Evolutionary conservation across 37 sponge, comb jelly and placozoan genomes (phyloP), one percentile per base, ranked within the genome.

Genomic region (Aplysina aerophoba): DNA sequence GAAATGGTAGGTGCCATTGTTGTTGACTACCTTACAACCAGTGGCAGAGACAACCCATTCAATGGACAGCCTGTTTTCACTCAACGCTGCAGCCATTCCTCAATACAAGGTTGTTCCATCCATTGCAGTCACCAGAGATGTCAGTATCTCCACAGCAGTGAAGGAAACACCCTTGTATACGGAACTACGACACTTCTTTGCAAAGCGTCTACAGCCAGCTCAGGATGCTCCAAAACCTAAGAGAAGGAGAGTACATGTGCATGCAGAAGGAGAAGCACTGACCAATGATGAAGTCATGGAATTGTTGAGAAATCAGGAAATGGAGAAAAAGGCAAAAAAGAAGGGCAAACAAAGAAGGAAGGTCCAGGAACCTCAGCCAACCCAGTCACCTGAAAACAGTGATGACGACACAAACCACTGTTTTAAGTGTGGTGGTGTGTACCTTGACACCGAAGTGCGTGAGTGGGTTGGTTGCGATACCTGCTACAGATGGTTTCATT

Each of bases 1-100:
- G n/a, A n/a, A n/a, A n/a, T n/a, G n/a, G n/a, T n/a, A n/a, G n/a
- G n/a, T n/a, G n/a, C n/a, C n/a, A n/a, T n/a, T n/a, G n/a, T n/a
- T n/a, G n/a, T n/a, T n/a, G n/a, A n/a, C n/a, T n/a, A n/a, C n/a
- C n/a, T n/a, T n/a, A n/a, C n/a, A n/a, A n/a, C n/a, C n/a, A n/a
- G n/a, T n/a, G n/a, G n/a, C n/a, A n/a, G n/a, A n/a, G n/a, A n/a
- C n/a, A n/a, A n/a, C n/a, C n/a, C n/a, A n/a, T n/a, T n/a, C n/a
- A n/a, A n/a, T n/a, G n/a, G n/a, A n/a, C n/a, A n/a, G 87, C 6
- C 81, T 91, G 25, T 83, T 34, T 59, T 87, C 85, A 38, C 62
- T 91, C 0, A 35, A 62, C 24, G 50, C 62, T 24, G 80, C 64
- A 28, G 84, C 84, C 19, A 91, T 87, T 79, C 69, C 84, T 68